These are phyloP conservation scores for Triplophysa rosa DNA, from an alignment of 2,113 vertebrate genomes.

Conservation along the genomic window DNA sequence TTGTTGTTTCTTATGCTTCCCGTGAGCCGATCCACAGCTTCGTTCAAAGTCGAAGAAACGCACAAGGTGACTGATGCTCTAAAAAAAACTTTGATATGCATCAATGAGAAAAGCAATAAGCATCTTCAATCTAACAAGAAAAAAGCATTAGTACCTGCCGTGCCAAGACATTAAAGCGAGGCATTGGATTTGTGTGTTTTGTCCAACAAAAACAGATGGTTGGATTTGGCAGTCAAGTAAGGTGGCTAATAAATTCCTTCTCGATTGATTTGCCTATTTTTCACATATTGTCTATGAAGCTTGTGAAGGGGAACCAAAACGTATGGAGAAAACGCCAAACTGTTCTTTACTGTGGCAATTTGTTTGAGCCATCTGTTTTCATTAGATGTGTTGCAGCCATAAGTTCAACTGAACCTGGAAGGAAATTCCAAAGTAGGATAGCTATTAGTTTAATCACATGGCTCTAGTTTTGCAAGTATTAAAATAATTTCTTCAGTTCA, in stretches of 20 bases:
- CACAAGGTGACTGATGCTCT: background rate
- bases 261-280: conserved; percentile 71
- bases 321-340: conserved; percentile 61
- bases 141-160: background rate
- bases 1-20: no score
- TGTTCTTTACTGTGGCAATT: conserved; percentile 57
- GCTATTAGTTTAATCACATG: conserved; percentile 28
- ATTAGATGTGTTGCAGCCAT: conserved; percentile 46
- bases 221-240: conserved; percentile 61
- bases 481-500: conserved; percentile 4
- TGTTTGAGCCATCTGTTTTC: conserved; percentile 68
- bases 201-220: conserved; percentile 70
- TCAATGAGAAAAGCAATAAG: conserved; percentile 8
- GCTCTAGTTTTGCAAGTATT: conserved; percentile 5
- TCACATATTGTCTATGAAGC: conserved; percentile 65
- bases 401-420: conserved; percentile 52
- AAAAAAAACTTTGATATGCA: background rate
- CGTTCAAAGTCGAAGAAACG: background rate
- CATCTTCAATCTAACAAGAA: conserved; percentile 9
- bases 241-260: conserved; percentile 63
- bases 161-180: conserved; percentile 43
- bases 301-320: conserved; percentile 54
- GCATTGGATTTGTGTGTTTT: conserved; percentile 35
- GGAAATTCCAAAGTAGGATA: conserved; percentile 42
- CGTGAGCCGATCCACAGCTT: no score